phyloP scores from a whole-genome alignment of 2,888 invertebrate species.

The Doris montereyensis region DNA sequence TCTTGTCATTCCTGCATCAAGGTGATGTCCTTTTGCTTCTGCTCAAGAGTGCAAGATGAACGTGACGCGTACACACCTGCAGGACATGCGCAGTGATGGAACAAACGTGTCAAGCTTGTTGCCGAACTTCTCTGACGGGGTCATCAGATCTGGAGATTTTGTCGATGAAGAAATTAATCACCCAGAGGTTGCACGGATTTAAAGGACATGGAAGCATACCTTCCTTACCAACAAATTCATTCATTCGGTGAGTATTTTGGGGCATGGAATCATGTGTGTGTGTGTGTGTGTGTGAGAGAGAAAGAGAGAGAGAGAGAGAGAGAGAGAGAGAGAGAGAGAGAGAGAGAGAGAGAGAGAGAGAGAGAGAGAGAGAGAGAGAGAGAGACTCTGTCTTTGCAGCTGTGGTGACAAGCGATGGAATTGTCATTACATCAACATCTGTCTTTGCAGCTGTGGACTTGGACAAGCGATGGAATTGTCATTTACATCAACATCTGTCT shows the following conservation, averaged over 20 bases:
- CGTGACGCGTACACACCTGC: slow-evolving; percentile 33
- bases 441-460: too few relatives aligned
- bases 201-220: neutral
- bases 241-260: neutral
- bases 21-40: too few relatives aligned
- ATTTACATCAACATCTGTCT: too few relatives aligned
- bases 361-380: slow-evolving; percentile 6
- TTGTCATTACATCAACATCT: too few relatives aligned
- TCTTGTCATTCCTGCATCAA: too few relatives aligned
- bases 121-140: slow-evolving; percentile 36
- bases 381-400: neutral
- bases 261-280: too few relatives aligned
- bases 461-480: too few relatives aligned
- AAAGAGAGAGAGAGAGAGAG: neutral
- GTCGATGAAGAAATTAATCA: slow-evolving; percentile 41
- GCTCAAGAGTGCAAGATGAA: slow-evolving; percentile 33
- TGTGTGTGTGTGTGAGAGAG: neutral
- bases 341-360: slow-evolving; percentile 9
- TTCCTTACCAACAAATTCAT: neutral
- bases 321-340: slow-evolving; percentile 9
- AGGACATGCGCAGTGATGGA: slow-evolving; percentile 41
- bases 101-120: slow-evolving; percentile 43
- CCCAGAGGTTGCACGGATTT: slow-evolving; percentile 35
- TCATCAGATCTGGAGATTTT: slow-evolving; percentile 43
- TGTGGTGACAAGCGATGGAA: too few relatives aligned